These are phyloP conservation scores for Monarcha castaneiventris DNA, from an alignment of 2,113 vertebrate genomes.

Conservation along the genomic window DNA sequence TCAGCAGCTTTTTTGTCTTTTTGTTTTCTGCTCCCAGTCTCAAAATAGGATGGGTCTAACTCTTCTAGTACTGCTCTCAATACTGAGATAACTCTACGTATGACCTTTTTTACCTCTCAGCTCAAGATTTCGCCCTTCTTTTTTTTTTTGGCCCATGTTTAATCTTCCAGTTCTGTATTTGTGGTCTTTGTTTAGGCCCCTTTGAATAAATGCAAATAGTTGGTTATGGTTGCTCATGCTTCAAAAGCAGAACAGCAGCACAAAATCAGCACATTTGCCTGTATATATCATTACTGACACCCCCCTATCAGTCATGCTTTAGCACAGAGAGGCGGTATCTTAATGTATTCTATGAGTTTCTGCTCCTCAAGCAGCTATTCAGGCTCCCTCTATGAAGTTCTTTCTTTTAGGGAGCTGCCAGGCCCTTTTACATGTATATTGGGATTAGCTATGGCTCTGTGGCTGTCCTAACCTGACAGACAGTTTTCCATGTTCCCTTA, in stretches of 20 bases:
- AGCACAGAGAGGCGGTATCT: neutral
- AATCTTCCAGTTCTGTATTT: neutral
- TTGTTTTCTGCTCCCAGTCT: neutral
- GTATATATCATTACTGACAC: neutral
- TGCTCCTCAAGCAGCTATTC: neutral
- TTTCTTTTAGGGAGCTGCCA: neutral
- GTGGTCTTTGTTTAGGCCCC: neutral
- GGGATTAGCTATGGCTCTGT: neutral
- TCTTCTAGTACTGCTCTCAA: neutral
- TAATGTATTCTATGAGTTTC: neutral
- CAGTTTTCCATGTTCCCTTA: neutral
- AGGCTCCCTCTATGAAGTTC: neutral
- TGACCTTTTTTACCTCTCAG: neutral
- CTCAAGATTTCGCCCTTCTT: neutral
- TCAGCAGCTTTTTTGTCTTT: neutral
- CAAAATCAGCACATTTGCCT: neutral
- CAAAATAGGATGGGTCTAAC: neutral
- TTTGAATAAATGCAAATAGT: neutral
- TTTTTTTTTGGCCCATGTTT: neutral
- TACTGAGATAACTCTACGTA: neutral
- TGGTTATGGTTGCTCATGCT: neutral
- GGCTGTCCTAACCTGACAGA: neutral
- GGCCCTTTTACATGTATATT: neutral
- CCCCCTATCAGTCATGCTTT: neutral
- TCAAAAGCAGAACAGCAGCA: neutral